Percentiles rank a stretch among this genome's conserved stretches.
phyloP scores from a whole-genome alignment of 2,113 vertebrate species.

The Ptychochromis oligacanthus region DNA sequence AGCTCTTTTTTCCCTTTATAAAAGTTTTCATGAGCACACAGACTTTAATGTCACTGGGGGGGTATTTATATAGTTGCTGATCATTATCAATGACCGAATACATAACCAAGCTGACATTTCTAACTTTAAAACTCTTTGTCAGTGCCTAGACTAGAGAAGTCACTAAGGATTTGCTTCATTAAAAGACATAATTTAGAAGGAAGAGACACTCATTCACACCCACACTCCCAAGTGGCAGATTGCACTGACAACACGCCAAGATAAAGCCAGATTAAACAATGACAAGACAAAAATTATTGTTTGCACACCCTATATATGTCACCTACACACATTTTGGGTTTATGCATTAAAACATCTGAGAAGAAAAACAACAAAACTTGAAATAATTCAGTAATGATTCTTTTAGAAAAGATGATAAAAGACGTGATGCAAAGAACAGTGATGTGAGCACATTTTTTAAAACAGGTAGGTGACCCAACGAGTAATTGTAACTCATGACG shows the following conservation, averaged over 20 bases:
- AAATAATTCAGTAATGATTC: background rate
- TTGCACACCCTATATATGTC: background rate
- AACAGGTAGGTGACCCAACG: background rate
- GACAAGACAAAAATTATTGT: background rate
- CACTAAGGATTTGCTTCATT: background rate
- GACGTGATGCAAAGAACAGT: background rate
- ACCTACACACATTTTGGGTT: background rate
- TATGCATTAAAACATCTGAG: background rate
- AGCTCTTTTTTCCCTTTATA: background rate
- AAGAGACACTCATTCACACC: background rate
- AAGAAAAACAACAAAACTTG: background rate
- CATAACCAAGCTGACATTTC: background rate
- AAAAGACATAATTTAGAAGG: slow-evolving; percentile 9
- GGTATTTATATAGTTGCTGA: background rate
- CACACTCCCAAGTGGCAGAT: background rate
- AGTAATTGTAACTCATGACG: background rate
- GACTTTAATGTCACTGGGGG: background rate
- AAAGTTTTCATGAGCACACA: background rate
- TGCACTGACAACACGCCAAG: background rate
- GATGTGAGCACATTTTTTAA: background rate
- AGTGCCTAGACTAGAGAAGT: background rate
- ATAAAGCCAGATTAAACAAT: background rate
- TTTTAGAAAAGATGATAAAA: background rate
- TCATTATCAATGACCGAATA: slow-evolving; percentile 4
- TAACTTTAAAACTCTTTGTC: background rate